phyloP scores from a whole-genome alignment of 2,113 vertebrate genomes.

The Stomatorhinus ivindoensis region DNA sequence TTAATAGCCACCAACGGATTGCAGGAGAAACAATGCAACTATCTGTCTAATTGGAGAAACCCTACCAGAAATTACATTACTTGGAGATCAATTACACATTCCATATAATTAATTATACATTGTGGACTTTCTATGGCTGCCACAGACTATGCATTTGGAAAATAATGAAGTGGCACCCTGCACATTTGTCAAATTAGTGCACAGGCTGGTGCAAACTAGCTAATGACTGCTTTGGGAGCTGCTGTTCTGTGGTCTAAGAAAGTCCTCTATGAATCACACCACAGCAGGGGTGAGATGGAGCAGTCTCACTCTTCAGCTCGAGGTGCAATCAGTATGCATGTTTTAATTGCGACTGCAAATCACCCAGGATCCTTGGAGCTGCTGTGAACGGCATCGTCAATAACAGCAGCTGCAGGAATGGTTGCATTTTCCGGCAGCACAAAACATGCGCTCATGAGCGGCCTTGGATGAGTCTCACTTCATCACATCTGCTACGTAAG shows the following conservation, averaged over 20 bases:
- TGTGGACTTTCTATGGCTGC: not conserved
- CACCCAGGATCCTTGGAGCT: not conserved
- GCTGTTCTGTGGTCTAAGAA: not conserved
- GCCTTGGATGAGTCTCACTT: not conserved
- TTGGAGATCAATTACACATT: not conserved
- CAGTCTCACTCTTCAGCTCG: not conserved
- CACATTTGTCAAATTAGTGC: not conserved
- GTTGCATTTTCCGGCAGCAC: not conserved
- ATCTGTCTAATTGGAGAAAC: not conserved
- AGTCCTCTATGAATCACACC: not conserved
- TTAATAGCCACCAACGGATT: not conserved
- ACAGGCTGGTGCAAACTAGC: not conserved
- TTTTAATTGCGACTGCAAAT: not conserved
- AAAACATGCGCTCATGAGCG: not conserved
- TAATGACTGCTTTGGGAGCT: not conserved
- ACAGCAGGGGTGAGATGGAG: not conserved
- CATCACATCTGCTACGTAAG: not conserved
- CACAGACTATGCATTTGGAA: not conserved
- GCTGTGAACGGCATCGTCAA: not conserved
- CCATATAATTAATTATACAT: not conserved
- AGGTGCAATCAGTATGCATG: not conserved
- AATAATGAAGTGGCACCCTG: not conserved
- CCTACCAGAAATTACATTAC: not conserved
- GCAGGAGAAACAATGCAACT: not conserved
- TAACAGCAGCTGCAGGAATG: not conserved